Evolutionary conservation across 2,797 vertebrate species (phyloP), one percentile per base, ranked within the genome.

Genomic region (Basileuterus tristriatus): DNA sequence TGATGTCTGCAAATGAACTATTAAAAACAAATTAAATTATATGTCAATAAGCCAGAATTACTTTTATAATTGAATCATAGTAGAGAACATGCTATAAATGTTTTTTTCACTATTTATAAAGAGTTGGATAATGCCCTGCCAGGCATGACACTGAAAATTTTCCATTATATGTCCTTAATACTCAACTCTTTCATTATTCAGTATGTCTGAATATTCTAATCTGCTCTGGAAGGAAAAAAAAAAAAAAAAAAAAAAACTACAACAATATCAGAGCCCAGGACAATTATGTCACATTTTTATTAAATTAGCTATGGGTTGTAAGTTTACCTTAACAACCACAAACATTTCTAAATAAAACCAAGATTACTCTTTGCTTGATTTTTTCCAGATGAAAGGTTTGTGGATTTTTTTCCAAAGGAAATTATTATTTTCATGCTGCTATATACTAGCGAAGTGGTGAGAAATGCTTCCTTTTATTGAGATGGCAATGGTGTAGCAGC

Each of bases 401-500:
- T 75, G 77, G 78, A 64, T 56, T 90, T 87, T 94, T 95, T 94
- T 97, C 74, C 86, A 95, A 62, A 87, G 32, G 71, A 95, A 95
- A 96, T 96, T 94, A 94, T 92, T 94, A 89, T 95, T 93, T 96
- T 96, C 95, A 81, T 94, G 86, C 85, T 90, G 72, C 49, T 96
- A 60, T 85, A 43, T 87, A 86, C 79, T 78, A 90, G 91, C 5
- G 9, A 97, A 97, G 91, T 92, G 94, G 91, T 96, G 95, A 96
- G 91, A 96, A 96, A 95, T 53, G 81, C 92, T 97, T 91, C 92
- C 79, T 87, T 60, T 96, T 92, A 87, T 89, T 96, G 95, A 94
- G 96, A 88, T 93, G 91, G 94, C 92, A 93, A 96, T 91, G 91
- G 58, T 94, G 96, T 94, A 97, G 97, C 98, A 98, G 97, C 97